phyloP scores from a whole-genome alignment of 2,113 vertebrate genomes.

The Corydoras sp. region DNA sequence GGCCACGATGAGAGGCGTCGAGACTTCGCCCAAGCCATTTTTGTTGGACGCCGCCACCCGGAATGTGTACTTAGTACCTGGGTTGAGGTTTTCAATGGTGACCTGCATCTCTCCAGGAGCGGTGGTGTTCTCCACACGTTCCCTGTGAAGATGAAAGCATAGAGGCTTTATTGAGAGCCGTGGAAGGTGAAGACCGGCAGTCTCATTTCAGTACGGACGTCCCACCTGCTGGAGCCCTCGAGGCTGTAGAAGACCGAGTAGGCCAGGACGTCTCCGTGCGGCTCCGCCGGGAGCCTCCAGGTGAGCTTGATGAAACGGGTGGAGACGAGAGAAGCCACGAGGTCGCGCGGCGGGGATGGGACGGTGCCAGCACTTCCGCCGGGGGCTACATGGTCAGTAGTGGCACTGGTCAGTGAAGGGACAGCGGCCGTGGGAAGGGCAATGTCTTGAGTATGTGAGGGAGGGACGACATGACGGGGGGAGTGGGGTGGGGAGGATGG shows the following conservation, averaged over 20 bases:
- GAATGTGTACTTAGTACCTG: constrained; percentile 89
- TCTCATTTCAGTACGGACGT: not conserved
- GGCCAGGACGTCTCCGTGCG: constrained; percentile 88
- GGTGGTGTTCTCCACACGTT: constrained; percentile 88
- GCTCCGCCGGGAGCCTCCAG: constrained; percentile 86
- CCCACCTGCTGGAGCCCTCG: constrained; percentile 83
- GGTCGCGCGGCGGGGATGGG: constrained; percentile 86
- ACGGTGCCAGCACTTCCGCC: constrained; percentile 76
- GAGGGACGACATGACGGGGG: constrained; percentile 10
- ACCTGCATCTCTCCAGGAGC: constrained; percentile 88
- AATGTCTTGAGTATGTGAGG: constrained; percentile 33
- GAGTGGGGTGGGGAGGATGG: not conserved
- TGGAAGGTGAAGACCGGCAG: not conserved
- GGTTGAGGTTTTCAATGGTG: constrained; percentile 89
- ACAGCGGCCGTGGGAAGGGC: constrained; percentile 40
- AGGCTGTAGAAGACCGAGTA: constrained; percentile 95
- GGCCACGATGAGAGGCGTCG: constrained; percentile 78
- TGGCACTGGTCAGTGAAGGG: constrained; percentile 45
- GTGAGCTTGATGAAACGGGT: constrained; percentile 97
- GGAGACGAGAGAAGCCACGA: constrained; percentile 94
- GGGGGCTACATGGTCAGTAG: constrained; percentile 56
- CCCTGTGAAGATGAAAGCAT: constrained; percentile 61
- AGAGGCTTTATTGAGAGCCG: not conserved
- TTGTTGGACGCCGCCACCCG: constrained; percentile 84
- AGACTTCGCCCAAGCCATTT: constrained; percentile 88